phyloP scores from a whole-genome alignment of 1,140 invertebrate genomes.

The Neodiprion virginianus region DNA sequence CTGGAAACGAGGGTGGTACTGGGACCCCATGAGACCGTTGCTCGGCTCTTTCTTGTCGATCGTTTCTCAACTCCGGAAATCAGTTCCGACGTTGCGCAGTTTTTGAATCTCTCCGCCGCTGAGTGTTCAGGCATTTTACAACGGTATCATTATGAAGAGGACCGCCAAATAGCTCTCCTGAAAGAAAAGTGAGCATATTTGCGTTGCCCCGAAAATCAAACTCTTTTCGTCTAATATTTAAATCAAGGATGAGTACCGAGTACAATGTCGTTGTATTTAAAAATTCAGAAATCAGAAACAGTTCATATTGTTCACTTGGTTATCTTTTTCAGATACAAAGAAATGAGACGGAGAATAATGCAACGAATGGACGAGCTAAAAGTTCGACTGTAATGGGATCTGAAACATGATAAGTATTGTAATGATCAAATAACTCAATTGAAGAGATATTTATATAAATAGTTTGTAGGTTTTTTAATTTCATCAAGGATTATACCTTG shows the following conservation, averaged over 20 bases:
- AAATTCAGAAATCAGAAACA: not conserved
- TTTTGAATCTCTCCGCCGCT: slow-evolving; percentile 79
- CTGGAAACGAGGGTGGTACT: slow-evolving; percentile 77
- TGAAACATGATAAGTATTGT: not conserved
- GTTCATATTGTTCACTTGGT: slow-evolving; percentile 10
- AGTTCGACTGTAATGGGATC: slow-evolving; percentile 65
- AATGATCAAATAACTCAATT: too few species aligned
- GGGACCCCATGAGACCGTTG: slow-evolving; percentile 84
- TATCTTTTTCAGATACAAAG: slow-evolving; percentile 66
- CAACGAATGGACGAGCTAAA: slow-evolving; percentile 76
- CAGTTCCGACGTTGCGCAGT: slow-evolving; percentile 82
- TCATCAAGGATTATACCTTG: too few species aligned
- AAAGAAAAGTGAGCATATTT: slow-evolving; percentile 71
- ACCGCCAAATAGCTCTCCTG: slow-evolving; percentile 72
- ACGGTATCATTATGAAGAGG: slow-evolving; percentile 80
- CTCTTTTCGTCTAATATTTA: slow-evolving; percentile 3
- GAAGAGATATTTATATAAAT: too few species aligned
- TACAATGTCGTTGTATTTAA: not conserved
- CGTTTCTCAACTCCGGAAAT: slow-evolving; percentile 76
- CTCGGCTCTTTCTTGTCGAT: slow-evolving; percentile 82
- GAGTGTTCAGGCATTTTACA: slow-evolving; percentile 82
- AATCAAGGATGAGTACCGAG: slow-evolving; percentile 2
- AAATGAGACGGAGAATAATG: slow-evolving; percentile 72
- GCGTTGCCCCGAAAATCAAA: slow-evolving; percentile 16
- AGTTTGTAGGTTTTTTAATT: too few species aligned